Percentiles rank a stretch among this genome's conserved stretches.
Conservation (phyloP, 2,113 vertebrate genomes). For the Lichenostomus cassidix region DNA sequence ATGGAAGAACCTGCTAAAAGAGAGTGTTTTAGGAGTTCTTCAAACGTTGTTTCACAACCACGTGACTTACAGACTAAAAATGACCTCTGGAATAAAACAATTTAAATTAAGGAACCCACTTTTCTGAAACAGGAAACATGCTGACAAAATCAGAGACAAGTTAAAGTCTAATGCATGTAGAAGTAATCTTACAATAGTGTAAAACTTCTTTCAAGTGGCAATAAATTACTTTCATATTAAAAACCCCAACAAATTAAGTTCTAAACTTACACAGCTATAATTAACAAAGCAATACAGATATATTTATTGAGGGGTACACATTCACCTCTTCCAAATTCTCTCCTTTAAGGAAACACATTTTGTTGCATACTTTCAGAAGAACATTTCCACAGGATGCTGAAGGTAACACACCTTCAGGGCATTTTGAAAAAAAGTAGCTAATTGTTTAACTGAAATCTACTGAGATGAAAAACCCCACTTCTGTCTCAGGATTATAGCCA, state of each 20-base stretch:
- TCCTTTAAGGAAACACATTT: background rate
- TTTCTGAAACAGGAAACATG: background rate
- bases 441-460: background rate
- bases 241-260: background rate
- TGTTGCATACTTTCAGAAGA: background rate
- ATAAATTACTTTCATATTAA: background rate
- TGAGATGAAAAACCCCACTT: background rate
- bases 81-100: background rate
- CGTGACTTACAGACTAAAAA: background rate
- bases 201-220: background rate
- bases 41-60: background rate
- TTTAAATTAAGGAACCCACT: background rate
- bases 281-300: background rate
- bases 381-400: background rate
- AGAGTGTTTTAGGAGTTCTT: background rate
- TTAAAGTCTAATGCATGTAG: background rate
- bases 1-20: background rate
- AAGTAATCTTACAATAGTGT: background rate
- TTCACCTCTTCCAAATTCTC: background rate
- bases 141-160: background rate
- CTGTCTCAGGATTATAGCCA: background rate
- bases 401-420: background rate
- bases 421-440: background rate
- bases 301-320: background rate
- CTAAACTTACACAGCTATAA: background rate